These are phyloP conservation scores for Drosophila kurseongensis DNA, from an alignment of 1,140 invertebrate species.

Conservation along the genomic window DNA sequence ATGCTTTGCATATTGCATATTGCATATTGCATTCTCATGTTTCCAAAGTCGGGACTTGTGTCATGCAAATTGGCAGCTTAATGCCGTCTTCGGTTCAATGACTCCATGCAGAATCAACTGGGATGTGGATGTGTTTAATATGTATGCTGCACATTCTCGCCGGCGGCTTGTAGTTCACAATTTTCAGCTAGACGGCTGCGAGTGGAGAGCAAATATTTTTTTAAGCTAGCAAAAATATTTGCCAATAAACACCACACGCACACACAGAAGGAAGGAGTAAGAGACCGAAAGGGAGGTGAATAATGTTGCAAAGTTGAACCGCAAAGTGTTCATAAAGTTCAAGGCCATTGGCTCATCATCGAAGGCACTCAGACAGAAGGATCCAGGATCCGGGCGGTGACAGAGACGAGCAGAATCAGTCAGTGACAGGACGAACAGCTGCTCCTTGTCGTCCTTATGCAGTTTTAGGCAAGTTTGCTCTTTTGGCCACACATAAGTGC, in stretches of 20 bases:
- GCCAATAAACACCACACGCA: constrained; percentile 44
- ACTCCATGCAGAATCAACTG: constrained; percentile 22
- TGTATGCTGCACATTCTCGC: constrained; percentile 56
- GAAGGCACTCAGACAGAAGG: constrained; percentile 36
- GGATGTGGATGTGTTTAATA: constrained; percentile 45
- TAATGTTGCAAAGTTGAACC: constrained; percentile 38
- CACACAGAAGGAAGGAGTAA: constrained; percentile 1
- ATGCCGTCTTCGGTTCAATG: constrained; percentile 54
- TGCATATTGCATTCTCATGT: constrained; percentile 27
- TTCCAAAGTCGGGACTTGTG: constrained; percentile 11
- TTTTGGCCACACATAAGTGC: constrained; percentile 18
- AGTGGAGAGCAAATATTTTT: constrained; percentile 61
- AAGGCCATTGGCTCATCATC: constrained; percentile 62
- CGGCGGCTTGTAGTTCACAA: constrained; percentile 49
- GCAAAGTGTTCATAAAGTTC: constrained; percentile 61
- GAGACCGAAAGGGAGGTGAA: constrained; percentile 16
- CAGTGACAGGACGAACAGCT: constrained; percentile 41
- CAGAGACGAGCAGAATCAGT: constrained; percentile 23
- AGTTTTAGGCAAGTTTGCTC: constrained; percentile 39
- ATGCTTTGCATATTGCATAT: constrained; percentile 8
- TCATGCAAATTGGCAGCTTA: constrained; percentile 58
- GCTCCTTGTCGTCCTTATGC: constrained; percentile 21
- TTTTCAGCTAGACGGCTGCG: constrained; percentile 28
- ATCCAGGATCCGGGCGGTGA: not conserved
- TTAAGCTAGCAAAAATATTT: constrained; percentile 69